Evolutionary conservation across 2,888 invertebrate genomes (phyloP).

Genomic region (Biston stratarius): DNA sequence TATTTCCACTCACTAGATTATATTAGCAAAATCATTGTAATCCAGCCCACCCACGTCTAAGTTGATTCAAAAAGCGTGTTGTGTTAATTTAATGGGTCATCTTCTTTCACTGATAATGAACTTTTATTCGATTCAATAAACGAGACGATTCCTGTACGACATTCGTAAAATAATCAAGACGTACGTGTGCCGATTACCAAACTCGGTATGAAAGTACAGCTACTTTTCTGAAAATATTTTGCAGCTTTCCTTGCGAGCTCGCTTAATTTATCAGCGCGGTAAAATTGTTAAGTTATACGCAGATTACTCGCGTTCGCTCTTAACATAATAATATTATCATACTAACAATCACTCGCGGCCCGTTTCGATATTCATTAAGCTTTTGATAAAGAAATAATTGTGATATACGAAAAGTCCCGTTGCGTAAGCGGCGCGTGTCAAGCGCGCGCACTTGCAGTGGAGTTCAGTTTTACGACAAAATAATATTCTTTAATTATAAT

Average conservation of each 20-base stretch:
- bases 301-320: conserved; percentile 30
- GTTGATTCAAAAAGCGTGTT: conserved; percentile 26
- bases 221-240: conserved; percentile 26
- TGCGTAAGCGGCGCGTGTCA: conserved; percentile 67
- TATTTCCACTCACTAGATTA: conserved; percentile 14
- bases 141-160: conserved; percentile 26
- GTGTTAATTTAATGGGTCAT: conserved; percentile 44
- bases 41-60: conserved; percentile 35
- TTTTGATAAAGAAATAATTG: conserved; percentile 63
- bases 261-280: conserved; percentile 15
- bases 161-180: conserved; percentile 33
- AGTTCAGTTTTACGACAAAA: conserved; percentile 80
- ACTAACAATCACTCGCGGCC: conserved; percentile 42
- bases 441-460: conserved; percentile 59
- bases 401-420: conserved; percentile 66
- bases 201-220: conserved; percentile 23
- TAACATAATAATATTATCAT: conserved; percentile 45
- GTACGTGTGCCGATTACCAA: conserved; percentile 30
- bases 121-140: conserved; percentile 31
- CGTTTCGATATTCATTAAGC: conserved; percentile 53
- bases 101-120: conserved; percentile 42
- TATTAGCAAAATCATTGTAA: conserved; percentile 24
- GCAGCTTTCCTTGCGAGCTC: neutral
- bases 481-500: conserved; percentile 85
- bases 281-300: conserved; percentile 23